Base-by-base conservation (phyloP, 2,888 invertebrate species). In the Nebria brevicollis region DNA sequence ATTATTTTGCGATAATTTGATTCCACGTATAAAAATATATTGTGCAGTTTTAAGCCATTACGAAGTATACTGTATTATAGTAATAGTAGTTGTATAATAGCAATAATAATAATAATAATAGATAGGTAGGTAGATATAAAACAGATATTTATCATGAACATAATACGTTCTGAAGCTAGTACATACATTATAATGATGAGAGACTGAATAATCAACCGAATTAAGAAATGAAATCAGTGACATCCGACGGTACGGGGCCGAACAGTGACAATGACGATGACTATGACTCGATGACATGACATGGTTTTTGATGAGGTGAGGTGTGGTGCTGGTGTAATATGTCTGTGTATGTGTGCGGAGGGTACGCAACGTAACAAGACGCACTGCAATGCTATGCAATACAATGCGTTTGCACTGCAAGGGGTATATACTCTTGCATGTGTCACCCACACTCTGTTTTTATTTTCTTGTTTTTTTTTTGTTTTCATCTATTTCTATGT, bases 21-120 rank as follows among this genome's bases (percentile, higher is more conserved):
- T 88, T 89, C 88, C 89, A 88, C 88, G 88, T 89, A 89, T 88
- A 89, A 89, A 89, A 89, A 89, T 89, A 89, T 89, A 89, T 88
- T 89, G 89, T 89, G 89, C 88, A 88, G 87, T 88, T 89, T 88
- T 88, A 88, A 89, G 89, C 88, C 87, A 87, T 87, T 85, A 84
- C 72, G 81, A 81, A 77, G 81, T 81, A 81, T 81, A 81, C 81
- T 81, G 81, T 81, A 81, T 81, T 81, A 65, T 77, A 54, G 54
- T 54, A 54, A 81, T 81, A 81, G 65, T 77, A 77, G 77, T 80
- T 54, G 64, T 75, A 75, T 73, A 80, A 72, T 75, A 75, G 75
- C 70, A 75, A 80, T 80, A 42, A 75, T 54, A 54, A 54, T 54
- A 54, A 54, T 54, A 54, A 54, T 54, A 54, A 54, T 54, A 54